Base-by-base conservation (phyloP, 2,113 vertebrate genomes). In the Gorilla gorilla region DNA sequence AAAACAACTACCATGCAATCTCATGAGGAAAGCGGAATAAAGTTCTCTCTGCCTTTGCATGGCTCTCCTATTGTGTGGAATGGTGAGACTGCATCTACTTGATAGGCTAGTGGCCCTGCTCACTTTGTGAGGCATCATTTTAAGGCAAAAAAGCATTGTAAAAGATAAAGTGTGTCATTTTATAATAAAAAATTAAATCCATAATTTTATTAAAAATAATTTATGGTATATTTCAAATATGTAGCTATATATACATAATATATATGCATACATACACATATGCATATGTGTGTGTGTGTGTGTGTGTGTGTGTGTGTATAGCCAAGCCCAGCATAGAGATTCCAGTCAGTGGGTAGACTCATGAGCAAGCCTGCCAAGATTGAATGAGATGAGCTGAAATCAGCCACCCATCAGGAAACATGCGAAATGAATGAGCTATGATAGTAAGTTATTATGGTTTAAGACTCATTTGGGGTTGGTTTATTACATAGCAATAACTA, bases 171-270 rank as follows among this genome's bases (percentile, higher is more conserved):
- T 82, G 27, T 12, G 8, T 40, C 22, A 82, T 68, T 97, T 72
- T 43, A 13, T 52, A 93, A 57, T 93, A 84, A 92, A 55, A 87
- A 90, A 66, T 40, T 55, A 85, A 93, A 81, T 93, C 93, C 5
- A 59, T 23, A 1, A 57, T 55, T 78, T 89, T 52, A 38, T 82
- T 72, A 4, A 93, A 95, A 90, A 55, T 80, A 32, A 48, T 94
- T 92, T 61, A 55, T 93, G 64, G 23, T 57, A 50, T 57, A 66
- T 85, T 84, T 92, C 10, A 89, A 79, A 66, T 66, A 68, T 45
- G n/a, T 52, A 52, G 22, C 23, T 8, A 18, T 32, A 55, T 3
- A 52, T 80, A n/a, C 10, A n/a, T 23, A 12, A 52, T 22, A 35
- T 8, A 79, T 8, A 55, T 23, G 2, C 32, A 59, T 50, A 32